These are phyloP conservation scores for Lepus oiostolus DNA, from an alignment of 2,797 vertebrate species.

Conservation along the genomic window DNA sequence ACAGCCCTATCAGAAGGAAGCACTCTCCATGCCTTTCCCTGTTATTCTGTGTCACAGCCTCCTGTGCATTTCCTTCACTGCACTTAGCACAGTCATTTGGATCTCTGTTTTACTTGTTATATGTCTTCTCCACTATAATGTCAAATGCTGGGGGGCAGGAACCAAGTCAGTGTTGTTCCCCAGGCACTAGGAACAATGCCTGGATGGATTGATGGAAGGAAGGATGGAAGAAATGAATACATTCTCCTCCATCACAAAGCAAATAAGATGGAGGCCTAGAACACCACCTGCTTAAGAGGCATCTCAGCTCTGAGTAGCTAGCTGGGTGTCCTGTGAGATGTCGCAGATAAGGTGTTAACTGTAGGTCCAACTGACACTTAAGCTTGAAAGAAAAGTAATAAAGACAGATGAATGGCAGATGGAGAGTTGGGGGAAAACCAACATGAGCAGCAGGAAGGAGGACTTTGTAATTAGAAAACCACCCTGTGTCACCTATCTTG, in stretches of 20 bases:
- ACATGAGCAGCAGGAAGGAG: not conserved
- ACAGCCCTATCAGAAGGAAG: not conserved
- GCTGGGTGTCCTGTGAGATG: not conserved
- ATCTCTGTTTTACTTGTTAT: conserved; percentile 11
- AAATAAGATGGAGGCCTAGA: not conserved
- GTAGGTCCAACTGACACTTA: not conserved
- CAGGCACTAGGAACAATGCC: not conserved
- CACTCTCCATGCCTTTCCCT: not conserved
- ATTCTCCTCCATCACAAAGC: not conserved
- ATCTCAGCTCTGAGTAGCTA: not conserved
- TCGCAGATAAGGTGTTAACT: not conserved
- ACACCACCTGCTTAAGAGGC: not conserved
- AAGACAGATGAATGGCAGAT: not conserved
- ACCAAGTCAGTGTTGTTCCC: not conserved
- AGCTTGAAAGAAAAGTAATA: conserved; percentile 44
- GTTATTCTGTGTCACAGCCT: not conserved
- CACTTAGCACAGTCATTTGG: not conserved
- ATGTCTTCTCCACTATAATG: not conserved
- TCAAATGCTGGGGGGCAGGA: not conserved
- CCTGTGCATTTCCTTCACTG: not conserved
- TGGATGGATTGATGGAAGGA: not conserved
- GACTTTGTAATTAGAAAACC: conserved; percentile 21
- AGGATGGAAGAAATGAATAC: not conserved
- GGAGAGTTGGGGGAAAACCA: not conserved
- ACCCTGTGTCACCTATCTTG: not conserved